Conservation (phyloP, 2,888 invertebrate genomes). For the Callyntrura guangdongensis region DNA sequence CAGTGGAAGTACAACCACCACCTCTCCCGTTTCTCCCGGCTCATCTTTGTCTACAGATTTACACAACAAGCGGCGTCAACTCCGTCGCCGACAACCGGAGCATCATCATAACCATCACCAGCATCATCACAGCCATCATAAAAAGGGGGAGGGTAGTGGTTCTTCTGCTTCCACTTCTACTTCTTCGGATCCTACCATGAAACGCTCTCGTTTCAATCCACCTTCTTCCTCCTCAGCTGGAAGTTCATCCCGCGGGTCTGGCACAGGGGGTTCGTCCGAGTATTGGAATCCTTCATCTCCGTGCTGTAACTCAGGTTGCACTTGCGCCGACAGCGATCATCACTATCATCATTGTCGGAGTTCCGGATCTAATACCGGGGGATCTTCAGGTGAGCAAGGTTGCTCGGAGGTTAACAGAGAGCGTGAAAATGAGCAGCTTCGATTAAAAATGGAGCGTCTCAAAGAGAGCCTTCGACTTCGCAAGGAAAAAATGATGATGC, state of each 20-base stretch:
- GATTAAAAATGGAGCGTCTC: conserved; percentile 79
- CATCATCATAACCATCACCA: conserved; percentile 60
- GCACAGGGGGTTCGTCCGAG: not conserved
- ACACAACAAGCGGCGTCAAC: conserved; percentile 57
- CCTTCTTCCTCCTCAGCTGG: not conserved
- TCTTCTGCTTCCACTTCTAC: conserved; percentile 8
- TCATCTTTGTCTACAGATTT: conserved; percentile 53
- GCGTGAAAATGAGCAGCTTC: conserved; percentile 80
- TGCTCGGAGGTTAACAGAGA: conserved; percentile 50
- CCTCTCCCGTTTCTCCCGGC: conserved; percentile 56
- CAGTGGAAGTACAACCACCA: conserved; percentile 58
- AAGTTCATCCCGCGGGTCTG: conserved; percentile 9
- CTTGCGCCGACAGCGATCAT: conserved; percentile 48
- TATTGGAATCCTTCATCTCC: conserved; percentile 19
- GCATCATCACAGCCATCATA: conserved; percentile 1
- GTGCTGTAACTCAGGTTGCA: conserved; percentile 14
- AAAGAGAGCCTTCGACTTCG: conserved; percentile 80
- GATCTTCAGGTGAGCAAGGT: conserved; percentile 31
- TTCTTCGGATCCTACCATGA: conserved; percentile 4
- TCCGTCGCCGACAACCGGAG: conserved; percentile 65
- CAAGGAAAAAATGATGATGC: conserved; percentile 80
- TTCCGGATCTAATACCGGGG: conserved; percentile 35
- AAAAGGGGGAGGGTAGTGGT: conserved; percentile 8
- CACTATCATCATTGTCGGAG: conserved; percentile 50
- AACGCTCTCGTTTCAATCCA: not conserved